Evolutionary conservation across 2,888 invertebrate species (phyloP), one percentile per base, ranked within the genome.

Genomic region (Hirtodrosophila trivittata): DNA sequence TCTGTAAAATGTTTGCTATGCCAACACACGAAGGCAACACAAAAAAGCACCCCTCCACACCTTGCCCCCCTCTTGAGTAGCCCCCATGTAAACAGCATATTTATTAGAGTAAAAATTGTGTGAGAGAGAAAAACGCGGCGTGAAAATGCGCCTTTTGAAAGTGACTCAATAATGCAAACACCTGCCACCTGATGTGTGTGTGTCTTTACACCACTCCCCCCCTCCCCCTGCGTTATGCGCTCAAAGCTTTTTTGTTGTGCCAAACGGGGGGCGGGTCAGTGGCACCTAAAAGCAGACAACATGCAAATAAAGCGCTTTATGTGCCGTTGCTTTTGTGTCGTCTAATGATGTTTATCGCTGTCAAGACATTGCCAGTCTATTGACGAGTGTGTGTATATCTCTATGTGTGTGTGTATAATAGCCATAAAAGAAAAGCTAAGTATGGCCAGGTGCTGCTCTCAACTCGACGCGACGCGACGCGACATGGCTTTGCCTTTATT

Each of bases 221-320:
- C n/a, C n/a, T n/a, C n/a, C n/a, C n/a, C n/a, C n/a, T n/a, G n/a
- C n/a, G n/a, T n/a, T 46, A 21, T 43, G 5, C 18, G 2, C 18
- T 21, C 18, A 21, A 21, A 5, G 18, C 5, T 26, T 42, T 30
- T 14, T 26, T n/a, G 28, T 18, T 16, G 33, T 21, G 41, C 10
- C 2, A 3, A 21, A 21, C 5, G 18, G 18, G 18, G 18, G 18
- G 55, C 56, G 83, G 80, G 84, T 80, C 80, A 80, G 77, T 83
- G 84, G 66, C 86, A 83, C 55, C 77, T 69, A 72, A 59, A 72
- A 65, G 81, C 86, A 80, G 86, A 80, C 80, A 67, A 63, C 81
- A 86, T 86, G 80, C 80, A 80, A 80, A 80, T 80, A 80, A 86
- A 81, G 77, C 55, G 59, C 77, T 78, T 78, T 70, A 70, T 78